Evolutionary conservation across 2,797 vertebrate species (phyloP).

Genomic region (Coranthus polyacanthus): DNA sequence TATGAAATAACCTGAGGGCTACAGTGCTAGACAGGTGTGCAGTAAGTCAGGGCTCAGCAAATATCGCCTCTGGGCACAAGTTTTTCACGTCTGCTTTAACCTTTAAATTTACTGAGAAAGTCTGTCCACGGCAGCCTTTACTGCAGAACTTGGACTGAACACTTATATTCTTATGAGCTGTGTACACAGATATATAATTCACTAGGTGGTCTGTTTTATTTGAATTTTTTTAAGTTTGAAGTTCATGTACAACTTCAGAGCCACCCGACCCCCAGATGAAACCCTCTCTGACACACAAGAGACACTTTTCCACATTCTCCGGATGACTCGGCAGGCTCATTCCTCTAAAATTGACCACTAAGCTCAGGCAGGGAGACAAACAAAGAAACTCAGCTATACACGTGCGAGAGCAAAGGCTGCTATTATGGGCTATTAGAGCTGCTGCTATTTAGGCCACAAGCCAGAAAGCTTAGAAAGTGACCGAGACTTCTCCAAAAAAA

Average conservation of each 20-base stretch:
- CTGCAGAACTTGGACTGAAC: too few relatives aligned
- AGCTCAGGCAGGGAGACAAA: constrained; percentile 73
- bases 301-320: constrained; percentile 83
- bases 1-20: constrained; percentile 61
- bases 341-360: constrained; percentile 82
- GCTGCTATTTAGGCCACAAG: constrained; percentile 60
- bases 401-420: constrained; percentile 67
- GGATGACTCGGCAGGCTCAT: constrained; percentile 81
- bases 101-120: constrained; percentile 53
- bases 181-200: constrained; percentile 19
- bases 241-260: constrained; percentile 66
- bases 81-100: constrained; percentile 57
- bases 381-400: constrained; percentile 72
- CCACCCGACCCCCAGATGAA: constrained; percentile 34
- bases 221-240: constrained; percentile 33
- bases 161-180: constrained; percentile 21
- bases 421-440: constrained; percentile 71
- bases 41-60: constrained; percentile 49
- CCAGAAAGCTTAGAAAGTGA: constrained; percentile 56
- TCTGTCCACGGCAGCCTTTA: too few relatives aligned
- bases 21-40: constrained; percentile 82
- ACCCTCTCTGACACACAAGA: constrained; percentile 68
- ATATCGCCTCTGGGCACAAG: constrained; percentile 60
- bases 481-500: constrained; percentile 20
- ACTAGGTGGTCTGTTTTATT: constrained; percentile 63